A percentile compares a stretch with the other conserved stretches of the same genome.
These are phyloP conservation scores for Bellardia bayeri DNA, from an alignment of 2,888 invertebrate species.

Conservation along the genomic window DNA sequence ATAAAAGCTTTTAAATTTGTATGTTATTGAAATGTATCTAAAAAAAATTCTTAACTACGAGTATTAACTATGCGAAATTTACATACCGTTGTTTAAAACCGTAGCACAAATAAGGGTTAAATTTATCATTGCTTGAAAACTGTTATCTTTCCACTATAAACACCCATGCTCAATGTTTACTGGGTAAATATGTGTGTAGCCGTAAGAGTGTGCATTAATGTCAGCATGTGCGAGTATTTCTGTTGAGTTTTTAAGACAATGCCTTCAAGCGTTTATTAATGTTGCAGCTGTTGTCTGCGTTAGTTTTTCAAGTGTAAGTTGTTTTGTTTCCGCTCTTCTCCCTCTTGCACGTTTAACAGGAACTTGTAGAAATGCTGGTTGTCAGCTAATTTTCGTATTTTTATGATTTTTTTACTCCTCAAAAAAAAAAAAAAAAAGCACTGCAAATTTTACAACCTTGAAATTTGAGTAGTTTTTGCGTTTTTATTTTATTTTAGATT, in stretches of 20 bases:
- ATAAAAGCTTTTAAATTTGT: too few species aligned
- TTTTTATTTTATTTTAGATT: not conserved
- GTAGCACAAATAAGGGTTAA: too few species aligned
- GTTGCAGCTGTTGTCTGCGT: slow-evolving; percentile 68
- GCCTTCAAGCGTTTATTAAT: slow-evolving; percentile 62
- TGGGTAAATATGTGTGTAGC: slow-evolving; percentile 26
- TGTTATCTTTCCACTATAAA: not conserved
- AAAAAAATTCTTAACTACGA: too few species aligned
- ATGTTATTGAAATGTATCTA: too few species aligned
- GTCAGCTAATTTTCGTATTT: slow-evolving; percentile 64
- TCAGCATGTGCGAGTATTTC: slow-evolving; percentile 35
- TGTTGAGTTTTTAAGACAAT: slow-evolving; percentile 71
- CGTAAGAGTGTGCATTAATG: not conserved
- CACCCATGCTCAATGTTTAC: not conserved
- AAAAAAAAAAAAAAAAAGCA: not conserved
- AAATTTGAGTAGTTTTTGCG: slow-evolving; percentile 3
- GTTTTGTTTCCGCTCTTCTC: slow-evolving; percentile 43
- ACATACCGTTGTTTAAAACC: too few species aligned
- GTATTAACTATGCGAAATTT: too few species aligned
- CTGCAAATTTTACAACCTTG: slow-evolving; percentile 43
- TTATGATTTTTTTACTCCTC: not conserved
- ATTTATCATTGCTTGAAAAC: too few species aligned
- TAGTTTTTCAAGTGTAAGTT: slow-evolving; percentile 62
- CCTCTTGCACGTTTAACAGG: slow-evolving; percentile 22
- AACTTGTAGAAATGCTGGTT: slow-evolving; percentile 34